These are phyloP conservation scores for Petroica traversi DNA, from an alignment of 2,113 vertebrate species.

Conservation along the genomic window DNA sequence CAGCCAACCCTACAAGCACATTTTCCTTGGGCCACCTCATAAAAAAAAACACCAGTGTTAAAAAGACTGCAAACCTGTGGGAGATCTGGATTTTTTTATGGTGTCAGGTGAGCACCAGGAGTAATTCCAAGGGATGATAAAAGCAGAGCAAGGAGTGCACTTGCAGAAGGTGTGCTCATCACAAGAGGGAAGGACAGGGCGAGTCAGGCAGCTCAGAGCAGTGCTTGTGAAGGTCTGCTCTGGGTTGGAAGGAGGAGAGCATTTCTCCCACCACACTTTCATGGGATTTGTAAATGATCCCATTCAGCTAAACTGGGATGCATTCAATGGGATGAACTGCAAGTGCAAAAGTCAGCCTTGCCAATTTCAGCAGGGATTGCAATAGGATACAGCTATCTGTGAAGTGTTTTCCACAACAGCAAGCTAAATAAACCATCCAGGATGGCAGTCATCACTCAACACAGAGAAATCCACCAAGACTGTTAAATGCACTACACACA, in stretches of 20 bases:
- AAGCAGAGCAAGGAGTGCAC: accelerated
- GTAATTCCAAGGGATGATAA: accelerated
- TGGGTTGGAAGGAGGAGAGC: not conserved
- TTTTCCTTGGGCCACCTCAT: not conserved
- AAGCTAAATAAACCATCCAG: not conserved
- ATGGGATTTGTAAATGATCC: not conserved
- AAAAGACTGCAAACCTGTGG: not conserved
- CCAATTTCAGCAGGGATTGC: not conserved
- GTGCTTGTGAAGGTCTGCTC: not conserved
- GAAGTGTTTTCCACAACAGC: not conserved
- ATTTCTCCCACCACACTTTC: not conserved
- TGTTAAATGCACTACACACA: not conserved
- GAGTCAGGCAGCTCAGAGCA: not conserved
- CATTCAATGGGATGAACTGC: not conserved
- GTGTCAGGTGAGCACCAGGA: not conserved
- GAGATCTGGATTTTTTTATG: not conserved
- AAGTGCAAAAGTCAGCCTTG: not conserved
- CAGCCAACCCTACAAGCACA: not conserved
- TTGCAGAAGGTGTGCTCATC: not conserved
- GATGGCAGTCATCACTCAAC: not conserved
- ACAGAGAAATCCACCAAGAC: not conserved
- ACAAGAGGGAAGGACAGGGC: not conserved
- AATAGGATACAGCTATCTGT: not conserved
- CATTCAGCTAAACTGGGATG: not conserved
- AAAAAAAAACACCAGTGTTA: not conserved